Evolutionary conservation across 2,113 vertebrate species (phyloP), one percentile per base, ranked within the genome.

Genomic region (Butorides virescens): DNA sequence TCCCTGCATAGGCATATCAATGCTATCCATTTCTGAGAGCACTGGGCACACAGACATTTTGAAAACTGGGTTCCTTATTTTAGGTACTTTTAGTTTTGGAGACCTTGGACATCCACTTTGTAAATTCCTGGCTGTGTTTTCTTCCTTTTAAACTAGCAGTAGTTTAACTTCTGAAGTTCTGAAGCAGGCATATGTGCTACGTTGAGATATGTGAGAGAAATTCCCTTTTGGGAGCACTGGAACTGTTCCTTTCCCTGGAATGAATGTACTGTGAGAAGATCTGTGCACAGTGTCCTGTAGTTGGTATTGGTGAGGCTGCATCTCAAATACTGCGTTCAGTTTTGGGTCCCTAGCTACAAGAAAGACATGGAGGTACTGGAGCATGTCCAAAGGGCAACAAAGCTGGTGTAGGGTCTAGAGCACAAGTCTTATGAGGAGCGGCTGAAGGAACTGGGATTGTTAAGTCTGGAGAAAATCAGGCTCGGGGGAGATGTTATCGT

Each of bases 271-370:
- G 68, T 55, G 52, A 73, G 27, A 75, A 58, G 52, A 61, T n/a
- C 20, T 16, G 21, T 47, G 18, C 37, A 21, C 22, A 34, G 36
- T n/a, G 30, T 23, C 30, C 61, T 59, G 49, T 46, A 32, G 26
- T 68, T 0, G 3, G 65, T 53, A 14, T 18, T 62, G 27, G 11
- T 37, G 61, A 70, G 26, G 61, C 44, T 3, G 7, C 20, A 74
- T 21, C 42, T 68, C 0, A 0, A 58, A 3, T 61, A 14, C 13
- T 56, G 21, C 55, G 18, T 50, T 67, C 37, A 32, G 13, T 56
- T 71, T 56, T 61, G 52, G n/a, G 21, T 13, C 42, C 7, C 18
- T 86, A 10, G 12, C 27, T 77, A 18, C 32, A 56, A 23, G 42
- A 66, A 37, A 12, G 34, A 47, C n/a, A 11, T 6, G 22, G 34